Percentiles rank a stretch among this genome's conserved stretches.
Conservation (phyloP, 1,140 invertebrate genomes). For the Calliphora vicina region DNA sequence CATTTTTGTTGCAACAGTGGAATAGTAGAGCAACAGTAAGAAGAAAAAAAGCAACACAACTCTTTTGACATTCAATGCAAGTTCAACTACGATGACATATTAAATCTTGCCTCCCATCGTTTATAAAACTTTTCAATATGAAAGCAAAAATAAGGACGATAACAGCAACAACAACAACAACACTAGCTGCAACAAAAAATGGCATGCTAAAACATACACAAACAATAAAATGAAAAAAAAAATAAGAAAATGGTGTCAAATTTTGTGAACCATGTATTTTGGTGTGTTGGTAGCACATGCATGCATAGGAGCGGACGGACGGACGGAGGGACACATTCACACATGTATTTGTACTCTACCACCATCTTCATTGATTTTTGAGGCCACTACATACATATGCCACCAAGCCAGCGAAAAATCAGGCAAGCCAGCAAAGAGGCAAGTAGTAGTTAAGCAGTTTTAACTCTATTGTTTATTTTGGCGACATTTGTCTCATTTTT, state of each 20-base stretch:
- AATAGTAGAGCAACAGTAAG: background rate
- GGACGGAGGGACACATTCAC: background rate
- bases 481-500: slow-evolving; percentile 26
- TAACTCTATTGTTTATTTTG: slow-evolving; percentile 31
- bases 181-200: background rate
- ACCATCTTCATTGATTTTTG: slow-evolving; percentile 31
- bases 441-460: slow-evolving; percentile 28
- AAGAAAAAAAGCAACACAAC: background rate
- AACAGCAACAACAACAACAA: background rate
- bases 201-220: background rate
- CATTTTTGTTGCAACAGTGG: background rate
- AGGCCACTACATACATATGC: background rate
- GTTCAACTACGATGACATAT: slow-evolving; percentile 32
- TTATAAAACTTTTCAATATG: slow-evolving; percentile 27
- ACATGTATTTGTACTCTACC: background rate
- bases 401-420: background rate
- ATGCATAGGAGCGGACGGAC: background rate
- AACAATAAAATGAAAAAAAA: slow-evolving; percentile 4
- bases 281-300: background rate
- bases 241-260: slow-evolving; percentile 25
- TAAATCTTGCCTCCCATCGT: slow-evolving; percentile 17
- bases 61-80: slow-evolving; percentile 33
- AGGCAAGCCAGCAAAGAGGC: background rate
- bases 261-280: slow-evolving; percentile 28
- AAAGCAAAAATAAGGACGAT: background rate